Evolutionary conservation across 2,888 invertebrate species (phyloP).

Genomic region (Pharmacophagus antenor): DNA sequence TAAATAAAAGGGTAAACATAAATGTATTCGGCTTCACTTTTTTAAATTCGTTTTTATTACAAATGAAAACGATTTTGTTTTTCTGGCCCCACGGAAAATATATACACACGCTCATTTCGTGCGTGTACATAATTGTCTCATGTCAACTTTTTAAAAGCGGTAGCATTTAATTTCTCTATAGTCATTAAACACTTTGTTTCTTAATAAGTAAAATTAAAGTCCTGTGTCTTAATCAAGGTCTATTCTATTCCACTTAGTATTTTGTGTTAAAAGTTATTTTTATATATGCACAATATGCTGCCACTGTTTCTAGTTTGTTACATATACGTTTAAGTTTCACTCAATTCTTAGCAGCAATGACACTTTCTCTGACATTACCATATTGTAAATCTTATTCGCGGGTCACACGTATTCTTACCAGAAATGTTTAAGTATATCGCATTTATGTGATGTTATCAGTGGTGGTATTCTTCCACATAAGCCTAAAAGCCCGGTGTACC

Average conservation of each 20-base stretch:
- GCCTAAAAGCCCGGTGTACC: too few species aligned
- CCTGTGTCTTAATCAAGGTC: too few species aligned
- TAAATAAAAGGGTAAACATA: slow-evolving; percentile 14
- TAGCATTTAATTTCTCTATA: too few species aligned
- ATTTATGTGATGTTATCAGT: too few species aligned
- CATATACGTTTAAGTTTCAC: slow-evolving; percentile 23
- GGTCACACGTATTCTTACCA: slow-evolving; percentile 5
- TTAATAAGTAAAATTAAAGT: not conserved
- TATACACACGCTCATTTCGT: slow-evolving; percentile 29
- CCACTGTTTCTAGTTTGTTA: slow-evolving; percentile 26
- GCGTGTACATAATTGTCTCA: slow-evolving; percentile 34
- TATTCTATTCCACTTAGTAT: too few species aligned
- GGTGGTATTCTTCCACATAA: too few species aligned
- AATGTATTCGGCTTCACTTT: slow-evolving; percentile 40
- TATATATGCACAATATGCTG: slow-evolving; percentile 25
- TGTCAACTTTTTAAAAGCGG: slow-evolving; percentile 18
- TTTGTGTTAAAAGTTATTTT: too few species aligned
- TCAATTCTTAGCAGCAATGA: slow-evolving; percentile 41
- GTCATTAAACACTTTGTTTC: not conserved
- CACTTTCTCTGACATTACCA: slow-evolving; percentile 51
- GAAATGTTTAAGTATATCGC: too few species aligned
- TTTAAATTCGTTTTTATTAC: slow-evolving; percentile 38
- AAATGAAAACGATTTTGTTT: slow-evolving; percentile 32
- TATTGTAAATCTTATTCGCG: slow-evolving; percentile 33
- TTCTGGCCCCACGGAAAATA: slow-evolving; percentile 22